Conservation (phyloP, 1,140 invertebrate genomes). For the Magallana gigas region DNA sequence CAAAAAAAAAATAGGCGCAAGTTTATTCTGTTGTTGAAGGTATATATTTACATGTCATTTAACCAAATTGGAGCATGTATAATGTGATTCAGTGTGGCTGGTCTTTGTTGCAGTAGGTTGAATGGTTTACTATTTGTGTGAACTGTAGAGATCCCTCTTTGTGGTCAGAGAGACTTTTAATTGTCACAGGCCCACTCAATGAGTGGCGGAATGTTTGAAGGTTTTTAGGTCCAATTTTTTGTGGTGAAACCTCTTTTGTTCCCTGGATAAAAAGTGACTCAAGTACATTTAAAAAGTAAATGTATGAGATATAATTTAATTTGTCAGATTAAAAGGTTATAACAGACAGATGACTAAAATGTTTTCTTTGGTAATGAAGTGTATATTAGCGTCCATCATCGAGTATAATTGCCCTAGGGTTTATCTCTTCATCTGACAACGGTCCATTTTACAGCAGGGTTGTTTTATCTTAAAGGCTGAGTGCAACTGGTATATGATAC, state of each 20-base stretch:
- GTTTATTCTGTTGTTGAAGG: too few species aligned
- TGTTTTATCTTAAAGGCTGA: conserved; percentile 25
- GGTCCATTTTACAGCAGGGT: conserved; percentile 24
- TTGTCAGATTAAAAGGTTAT: conserved; percentile 23
- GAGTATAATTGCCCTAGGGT: not conserved
- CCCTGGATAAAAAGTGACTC: not conserved
- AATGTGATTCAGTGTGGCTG: too few species aligned
- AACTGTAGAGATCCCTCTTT: too few species aligned
- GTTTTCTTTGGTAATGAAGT: not conserved
- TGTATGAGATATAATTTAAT: not conserved
- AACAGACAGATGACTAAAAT: not conserved
- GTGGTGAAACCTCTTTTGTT: not conserved
- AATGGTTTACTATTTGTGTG: too few species aligned
- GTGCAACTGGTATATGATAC: conserved; percentile 14
- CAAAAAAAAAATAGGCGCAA: not conserved
- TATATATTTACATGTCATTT: too few species aligned
- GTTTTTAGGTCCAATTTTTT: not conserved
- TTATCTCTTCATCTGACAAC: conserved; percentile 19
- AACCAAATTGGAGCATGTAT: too few species aligned
- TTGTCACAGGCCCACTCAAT: not conserved
- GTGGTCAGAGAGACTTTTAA: not conserved
- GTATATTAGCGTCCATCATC: conserved; percentile 17
- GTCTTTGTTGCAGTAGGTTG: too few species aligned
- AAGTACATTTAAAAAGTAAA: conserved; percentile 8
- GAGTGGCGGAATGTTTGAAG: not conserved